Conservation (phyloP, 1,140 invertebrate species). For the Caenorhabditis remanei region DNA sequence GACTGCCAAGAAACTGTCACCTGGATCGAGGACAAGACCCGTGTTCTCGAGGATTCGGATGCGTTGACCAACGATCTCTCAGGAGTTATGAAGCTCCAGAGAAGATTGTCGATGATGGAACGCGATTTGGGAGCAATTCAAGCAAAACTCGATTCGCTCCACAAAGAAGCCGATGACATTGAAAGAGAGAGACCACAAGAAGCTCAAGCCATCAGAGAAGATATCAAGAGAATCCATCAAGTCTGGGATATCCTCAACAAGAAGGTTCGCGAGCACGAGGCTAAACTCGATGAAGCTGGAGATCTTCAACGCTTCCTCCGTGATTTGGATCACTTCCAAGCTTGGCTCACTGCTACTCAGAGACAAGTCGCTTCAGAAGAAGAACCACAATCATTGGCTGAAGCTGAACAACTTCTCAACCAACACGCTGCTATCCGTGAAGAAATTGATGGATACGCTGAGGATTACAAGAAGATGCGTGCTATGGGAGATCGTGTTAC, state of each 20-base stretch:
- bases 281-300: conserved; percentile 97
- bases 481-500: conserved; percentile 96
- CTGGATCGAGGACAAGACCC: conserved; percentile 99
- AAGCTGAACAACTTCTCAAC: conserved; percentile 94
- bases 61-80: conserved; percentile 79
- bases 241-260: conserved; percentile 94
- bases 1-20: conserved; percentile 90
- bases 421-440: conserved; percentile 96
- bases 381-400: conserved; percentile 92
- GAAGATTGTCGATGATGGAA: conserved; percentile 96
- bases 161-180: conserved; percentile 91
- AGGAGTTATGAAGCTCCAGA: conserved; percentile 86
- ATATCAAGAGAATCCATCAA: conserved; percentile 88
- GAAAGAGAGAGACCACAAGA: conserved; percentile 95
- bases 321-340: conserved; percentile 98
- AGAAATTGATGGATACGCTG: conserved; percentile 98
- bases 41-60: conserved; percentile 83
- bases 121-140: conserved; percentile 97
- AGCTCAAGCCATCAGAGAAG: conserved; percentile 89
- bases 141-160: conserved; percentile 91
- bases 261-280: conserved; percentile 92
- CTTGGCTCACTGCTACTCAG: conserved; percentile 97
- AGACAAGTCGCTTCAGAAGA: conserved; percentile 91
- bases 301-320: conserved; percentile 97
- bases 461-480: conserved; percentile 99